These are phyloP conservation scores for Mayetiola destructor DNA, from an alignment of 2,888 invertebrate genomes.

Conservation along the genomic window DNA sequence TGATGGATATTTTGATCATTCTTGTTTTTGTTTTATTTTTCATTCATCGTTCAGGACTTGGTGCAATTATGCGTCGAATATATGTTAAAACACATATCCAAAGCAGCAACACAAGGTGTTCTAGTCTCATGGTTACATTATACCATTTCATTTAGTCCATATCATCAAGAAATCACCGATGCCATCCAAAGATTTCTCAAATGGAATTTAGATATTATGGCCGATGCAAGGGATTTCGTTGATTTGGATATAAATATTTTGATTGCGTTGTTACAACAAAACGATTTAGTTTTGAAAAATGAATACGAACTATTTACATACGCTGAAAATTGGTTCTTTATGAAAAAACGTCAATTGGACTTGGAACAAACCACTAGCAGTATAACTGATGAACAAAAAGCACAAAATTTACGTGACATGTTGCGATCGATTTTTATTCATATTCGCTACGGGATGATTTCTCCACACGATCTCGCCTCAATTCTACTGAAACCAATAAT, in stretches of 20 bases:
- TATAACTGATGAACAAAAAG: constrained; percentile 37
- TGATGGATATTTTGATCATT: background rate
- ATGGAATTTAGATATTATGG: constrained; percentile 79
- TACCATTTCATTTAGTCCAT: constrained; percentile 62
- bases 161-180: constrained; percentile 37
- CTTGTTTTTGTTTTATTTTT: constrained; percentile 14
- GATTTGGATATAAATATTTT: constrained; percentile 70
- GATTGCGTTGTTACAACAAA: constrained; percentile 61
- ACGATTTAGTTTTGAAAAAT: constrained; percentile 75
- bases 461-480: constrained; percentile 71
- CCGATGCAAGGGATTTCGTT: constrained; percentile 62
- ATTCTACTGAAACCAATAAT: constrained; percentile 64
- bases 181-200: constrained; percentile 71
- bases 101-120: constrained; percentile 66
- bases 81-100: constrained; percentile 75
- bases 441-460: constrained; percentile 89
- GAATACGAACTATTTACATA: constrained; percentile 75
- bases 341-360: constrained; percentile 41
- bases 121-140: constrained; percentile 86
- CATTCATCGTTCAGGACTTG: constrained; percentile 46
- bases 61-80: constrained; percentile 69
- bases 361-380: constrained; percentile 2
- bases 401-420: constrained; percentile 48
- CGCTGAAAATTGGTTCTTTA: constrained; percentile 62
- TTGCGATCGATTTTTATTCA: constrained; percentile 62